Percentiles rank a stretch among this genome's conserved stretches.
Conservation (phyloP, 2,888 invertebrate species). For the Punctoribates punctum region DNA sequence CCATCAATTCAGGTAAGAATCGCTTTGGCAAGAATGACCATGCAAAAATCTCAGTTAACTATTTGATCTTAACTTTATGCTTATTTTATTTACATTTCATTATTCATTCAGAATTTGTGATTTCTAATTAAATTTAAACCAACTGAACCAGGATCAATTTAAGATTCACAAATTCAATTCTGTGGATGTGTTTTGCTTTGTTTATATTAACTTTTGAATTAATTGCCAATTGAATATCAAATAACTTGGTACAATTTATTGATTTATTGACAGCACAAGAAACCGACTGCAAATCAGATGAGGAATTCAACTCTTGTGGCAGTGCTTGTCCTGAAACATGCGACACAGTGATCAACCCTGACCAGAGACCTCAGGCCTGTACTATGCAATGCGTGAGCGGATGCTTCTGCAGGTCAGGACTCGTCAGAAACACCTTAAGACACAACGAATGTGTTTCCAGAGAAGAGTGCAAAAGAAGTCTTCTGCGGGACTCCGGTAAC, state of each 20-base stretch:
- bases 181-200: too few relatives aligned
- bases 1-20: too few relatives aligned
- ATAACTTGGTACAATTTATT: not conserved
- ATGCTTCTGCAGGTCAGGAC: slow-evolving; percentile 23
- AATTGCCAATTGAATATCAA: too few relatives aligned
- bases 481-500: not conserved
- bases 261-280: not conserved
- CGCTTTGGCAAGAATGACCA: too few relatives aligned
- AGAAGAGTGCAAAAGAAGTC: not conserved
- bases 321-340: slow-evolving; percentile 37
- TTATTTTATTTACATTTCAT: too few relatives aligned
- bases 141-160: too few relatives aligned
- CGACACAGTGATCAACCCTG: not conserved
- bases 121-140: too few relatives aligned
- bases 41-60: too few relatives aligned
- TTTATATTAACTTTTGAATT: too few relatives aligned
- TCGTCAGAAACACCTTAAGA: not conserved
- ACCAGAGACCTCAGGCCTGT: not conserved
- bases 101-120: too few relatives aligned
- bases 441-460: slow-evolving; percentile 1
- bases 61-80: too few relatives aligned
- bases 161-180: too few relatives aligned
- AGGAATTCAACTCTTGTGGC: slow-evolving; percentile 37
- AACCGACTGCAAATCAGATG: slow-evolving; percentile 12
- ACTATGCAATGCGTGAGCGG: slow-evolving; percentile 36